Evolutionary conservation across 1,140 invertebrate genomes (phyloP), one percentile per base, ranked within the genome.

Genomic region (Acromyrmex heyeri): DNA sequence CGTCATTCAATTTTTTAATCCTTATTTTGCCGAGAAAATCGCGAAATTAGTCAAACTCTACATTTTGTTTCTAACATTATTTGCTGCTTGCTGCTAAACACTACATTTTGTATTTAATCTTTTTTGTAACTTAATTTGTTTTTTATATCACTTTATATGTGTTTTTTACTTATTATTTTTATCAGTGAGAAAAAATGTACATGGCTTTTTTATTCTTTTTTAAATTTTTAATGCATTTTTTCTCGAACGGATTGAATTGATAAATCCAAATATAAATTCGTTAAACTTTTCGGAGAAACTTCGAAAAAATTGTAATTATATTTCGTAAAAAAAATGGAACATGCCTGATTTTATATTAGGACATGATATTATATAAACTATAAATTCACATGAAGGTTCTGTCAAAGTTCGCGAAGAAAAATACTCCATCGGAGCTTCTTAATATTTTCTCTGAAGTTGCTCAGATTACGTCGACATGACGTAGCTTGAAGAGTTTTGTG

Each of bases 41-140:
- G 6, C 10, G 3, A 4, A 72, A 72, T 72, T 81, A 34, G 8
- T 81, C 73, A 44, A 72, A 72, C 21, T 82, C 12, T 21, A n/a
- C 14, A 38, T 38, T 78, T 65, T 16, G 16, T 24, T 48, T 27
- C 16, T 7, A n/a, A 59, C 27, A 12, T 44, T n/a, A 69, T 44
- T 10, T 44, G n/a, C 1, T 67, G 18, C 1, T 65, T 18, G 10
- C 62, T 65, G 3, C 16, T 67, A 67, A 67, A 67, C 14, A 44
- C n/a, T 21, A 44, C n/a, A 67, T 38, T n/a, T 18, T 6, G 3
- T 44, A 21, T 67, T 64, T 64, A 7, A 64, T 34, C 3, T 30
- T 6, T 30, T 64, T 18, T 30, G 48, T 57, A 5, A 21, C 6
- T 44, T 67, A 0, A 38, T 44, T 67, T 12, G 38, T 67, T 67